Evolutionary conservation across 2,113 vertebrate genomes (phyloP), one percentile per base, ranked within the genome.

Genomic region (Tupaia chinensis): DNA sequence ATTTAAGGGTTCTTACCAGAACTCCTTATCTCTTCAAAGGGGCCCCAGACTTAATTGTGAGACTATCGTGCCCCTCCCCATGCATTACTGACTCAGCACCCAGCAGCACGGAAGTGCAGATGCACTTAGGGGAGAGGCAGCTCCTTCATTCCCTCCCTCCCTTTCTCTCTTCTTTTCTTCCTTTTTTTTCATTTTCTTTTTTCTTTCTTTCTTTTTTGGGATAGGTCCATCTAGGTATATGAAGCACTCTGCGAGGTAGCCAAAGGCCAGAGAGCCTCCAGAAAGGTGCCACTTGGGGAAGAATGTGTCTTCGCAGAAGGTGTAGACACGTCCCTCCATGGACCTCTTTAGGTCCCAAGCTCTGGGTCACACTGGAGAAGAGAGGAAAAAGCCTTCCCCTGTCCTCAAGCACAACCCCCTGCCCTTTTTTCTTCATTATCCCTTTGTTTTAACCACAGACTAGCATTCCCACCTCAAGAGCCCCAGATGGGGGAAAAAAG

Each of bases 21-120:
- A 82, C 54, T 68, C 34, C 73, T 65, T 85, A 68, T 65, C 78
- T 91, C 34, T 95, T 95, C 88, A 73, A 68, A 92, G 69, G 65
- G 89, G n/a, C 27, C 60, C 65, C 72, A 87, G 91, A 63, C 77
- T 86, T 83, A 79, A 12, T 73, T 13, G n/a, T 73, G 72, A 96
- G 79, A 76, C 53, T 66, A 29, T 86, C 53, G 44, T 61, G 60
- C n/a, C 15, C 9, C 54, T 34, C 10, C 11, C 66, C 56, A 70
- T 32, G 63, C 27, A 77, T 63, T 94, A 82, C n/a, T 83, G 79
- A 96, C 91, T 94, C 27, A 91, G 89, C 70, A 93, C 66, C 76
- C 25, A 94, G 66, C 87, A 95, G 70, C 61, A 69, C 20, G 65
- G n/a, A 87, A 74, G 74, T 72, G n/a, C 53, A 87, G 85, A 74